phyloP scores from a whole-genome alignment of 2,888 invertebrate species.

The Synergus umbraculus region DNA sequence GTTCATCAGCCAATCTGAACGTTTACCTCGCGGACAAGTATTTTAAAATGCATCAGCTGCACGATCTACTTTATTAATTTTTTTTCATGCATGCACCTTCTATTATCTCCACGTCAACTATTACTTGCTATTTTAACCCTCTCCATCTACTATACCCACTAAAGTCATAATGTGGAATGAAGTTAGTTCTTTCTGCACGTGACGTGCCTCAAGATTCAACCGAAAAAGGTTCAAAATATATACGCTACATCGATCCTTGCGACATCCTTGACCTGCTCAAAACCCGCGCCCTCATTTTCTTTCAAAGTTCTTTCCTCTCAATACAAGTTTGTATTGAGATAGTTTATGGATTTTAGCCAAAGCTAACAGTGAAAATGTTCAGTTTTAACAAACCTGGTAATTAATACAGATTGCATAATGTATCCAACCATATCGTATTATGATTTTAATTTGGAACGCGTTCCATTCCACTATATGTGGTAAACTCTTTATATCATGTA shows the following conservation, averaged over 20 bases:
- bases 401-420: no score
- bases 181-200: constrained; percentile 31
- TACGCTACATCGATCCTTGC: constrained; percentile 16
- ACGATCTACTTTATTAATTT: constrained; percentile 53
- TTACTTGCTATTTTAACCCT: neutral
- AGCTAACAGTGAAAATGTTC: no score
- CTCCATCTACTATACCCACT: neutral
- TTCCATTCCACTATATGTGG: neutral
- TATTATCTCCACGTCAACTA: constrained; percentile 23
- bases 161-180: constrained; percentile 5
- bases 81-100: neutral
- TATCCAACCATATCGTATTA: no score
- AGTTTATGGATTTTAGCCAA: neutral
- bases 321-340: neutral
- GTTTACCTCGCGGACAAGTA: constrained; percentile 57
- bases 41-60: constrained; percentile 59
- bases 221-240: constrained; percentile 23
- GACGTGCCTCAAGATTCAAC: constrained; percentile 46
- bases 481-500: neutral
- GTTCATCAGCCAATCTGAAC: constrained; percentile 60
- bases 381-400: no score
- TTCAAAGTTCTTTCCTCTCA: neutral
- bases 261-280: constrained; percentile 29
- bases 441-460: no score
- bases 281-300: constrained; percentile 8